Evolutionary conservation across 2,113 vertebrate genomes (phyloP), one percentile per base, ranked within the genome.

Genomic region (Malurus melanocephalus): DNA sequence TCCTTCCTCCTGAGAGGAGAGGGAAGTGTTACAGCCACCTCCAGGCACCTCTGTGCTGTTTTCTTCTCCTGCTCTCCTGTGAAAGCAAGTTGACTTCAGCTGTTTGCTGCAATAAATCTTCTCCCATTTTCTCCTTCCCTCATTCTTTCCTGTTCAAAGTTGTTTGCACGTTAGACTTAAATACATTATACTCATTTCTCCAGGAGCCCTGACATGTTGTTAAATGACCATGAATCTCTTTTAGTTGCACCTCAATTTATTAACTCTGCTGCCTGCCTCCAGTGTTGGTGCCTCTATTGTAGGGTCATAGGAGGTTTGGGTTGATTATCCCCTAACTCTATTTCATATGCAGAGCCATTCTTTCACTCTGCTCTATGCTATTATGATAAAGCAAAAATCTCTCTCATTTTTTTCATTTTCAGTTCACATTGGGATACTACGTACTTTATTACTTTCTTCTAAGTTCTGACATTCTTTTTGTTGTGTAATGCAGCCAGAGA

Each of bases 201-300:
- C 27, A 28, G 88, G 49, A 91, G 59, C 67, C 52, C 64, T 91
- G 91, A 88, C 85, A 92, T 0, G 0, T 56, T 84, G 61, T 71
- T 91, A 95, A 95, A 88, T 82, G 78, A 77, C 86, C 61, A 51
- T 46, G 85, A 86, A 93, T 81, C 86, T 90, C 67, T 92, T 94
- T 88, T 33, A 80, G 78, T 86, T 92, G 85, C 80, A 88, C 93
- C 60, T 87, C 89, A 92, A 94, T 95, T 87, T 77, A 92, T 94
- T 94, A 90, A 66, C 78, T 87, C 74, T 66, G 68, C 32, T 87
- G 71, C 32, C 33, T 85, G 69, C 77, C 46, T 84, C 64, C 61
- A 49, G 61, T 83, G 76, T 46, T 43, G 73, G 57, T 80, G 43
- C 72, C 48, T 88, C 60, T 86, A 5, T 40, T 88, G 80, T 56